Conservation (phyloP, 92 coral and sea anemone genomes). For the Heliopora coerulea region DNA sequence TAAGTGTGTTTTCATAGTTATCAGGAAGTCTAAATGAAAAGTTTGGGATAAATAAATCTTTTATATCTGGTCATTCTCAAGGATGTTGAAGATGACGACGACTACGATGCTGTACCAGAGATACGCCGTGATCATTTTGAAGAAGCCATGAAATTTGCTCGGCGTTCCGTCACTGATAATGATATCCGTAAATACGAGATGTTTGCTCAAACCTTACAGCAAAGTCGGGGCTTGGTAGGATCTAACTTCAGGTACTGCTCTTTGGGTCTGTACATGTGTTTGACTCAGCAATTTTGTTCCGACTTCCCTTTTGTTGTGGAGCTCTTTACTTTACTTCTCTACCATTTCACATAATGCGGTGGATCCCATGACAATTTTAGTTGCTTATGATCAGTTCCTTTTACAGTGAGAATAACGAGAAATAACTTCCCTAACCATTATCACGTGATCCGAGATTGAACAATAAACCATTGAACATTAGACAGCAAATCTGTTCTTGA, state of each 20-base stretch:
- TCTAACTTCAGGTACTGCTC: conserved; percentile 72
- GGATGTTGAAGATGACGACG: conserved; percentile 97
- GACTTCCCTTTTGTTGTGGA: no score
- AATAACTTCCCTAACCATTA: no score
- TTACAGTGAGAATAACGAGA: no score
- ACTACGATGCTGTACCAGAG: conserved; percentile 80
- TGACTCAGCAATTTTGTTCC: no score
- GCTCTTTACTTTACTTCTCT: neutral
- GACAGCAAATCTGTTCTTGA: no score
- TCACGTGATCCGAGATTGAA: no score
- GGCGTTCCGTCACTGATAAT: conserved; percentile 97
- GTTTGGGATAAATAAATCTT: no score
- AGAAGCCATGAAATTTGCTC: conserved; percentile 97
- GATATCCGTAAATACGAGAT: conserved; percentile 98
- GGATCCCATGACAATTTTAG: no score
- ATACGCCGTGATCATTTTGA: conserved; percentile 92
- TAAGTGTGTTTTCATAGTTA: no score
- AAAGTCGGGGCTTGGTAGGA: conserved; percentile 97
- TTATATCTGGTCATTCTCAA: conserved; percentile 23
- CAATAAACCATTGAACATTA: no score
- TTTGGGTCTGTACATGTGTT: neutral
- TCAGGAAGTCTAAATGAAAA: no score
- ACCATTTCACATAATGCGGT: neutral
- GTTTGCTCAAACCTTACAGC: conserved; percentile 99
- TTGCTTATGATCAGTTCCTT: neutral